These are phyloP conservation scores for Meghimatium bilineatum DNA, from an alignment of 2,888 invertebrate species.

Conservation along the genomic window DNA sequence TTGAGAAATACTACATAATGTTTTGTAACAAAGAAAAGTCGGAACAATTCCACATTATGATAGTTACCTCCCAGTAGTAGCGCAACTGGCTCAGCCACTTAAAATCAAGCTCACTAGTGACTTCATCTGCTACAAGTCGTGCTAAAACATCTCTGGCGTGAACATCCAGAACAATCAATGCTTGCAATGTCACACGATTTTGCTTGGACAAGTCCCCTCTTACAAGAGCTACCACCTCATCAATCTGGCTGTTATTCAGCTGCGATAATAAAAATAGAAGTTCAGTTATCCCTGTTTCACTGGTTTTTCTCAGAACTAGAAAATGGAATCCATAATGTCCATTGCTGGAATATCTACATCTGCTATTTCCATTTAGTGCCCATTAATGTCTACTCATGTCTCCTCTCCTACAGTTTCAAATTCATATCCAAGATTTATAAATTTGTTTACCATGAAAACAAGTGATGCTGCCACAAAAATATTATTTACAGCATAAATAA, in stretches of 20 bases:
- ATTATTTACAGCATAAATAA: too few species aligned
- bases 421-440: too few species aligned
- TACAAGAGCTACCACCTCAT: constrained; percentile 89
- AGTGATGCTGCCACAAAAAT: too few species aligned
- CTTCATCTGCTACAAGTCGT: constrained; percentile 67
- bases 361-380: too few species aligned
- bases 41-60: background rate
- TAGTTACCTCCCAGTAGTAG: constrained; percentile 78
- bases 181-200: constrained; percentile 77
- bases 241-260: constrained; percentile 86
- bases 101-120: constrained; percentile 77
- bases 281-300: background rate
- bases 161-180: constrained; percentile 85
- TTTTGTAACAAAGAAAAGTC: background rate
- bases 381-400: too few species aligned
- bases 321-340: too few species aligned
- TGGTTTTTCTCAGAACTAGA: too few species aligned
- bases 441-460: too few species aligned
- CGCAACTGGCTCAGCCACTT: constrained; percentile 78
- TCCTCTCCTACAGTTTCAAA: too few species aligned
- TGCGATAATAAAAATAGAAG: constrained; percentile 63
- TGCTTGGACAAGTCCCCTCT: constrained; percentile 78
- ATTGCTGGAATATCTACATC: too few species aligned
- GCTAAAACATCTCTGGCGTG: constrained; percentile 78
- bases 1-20: too few species aligned